Evolutionary conservation across 2,888 invertebrate genomes (phyloP).

Genomic region (Entomobrya multifasciata): DNA sequence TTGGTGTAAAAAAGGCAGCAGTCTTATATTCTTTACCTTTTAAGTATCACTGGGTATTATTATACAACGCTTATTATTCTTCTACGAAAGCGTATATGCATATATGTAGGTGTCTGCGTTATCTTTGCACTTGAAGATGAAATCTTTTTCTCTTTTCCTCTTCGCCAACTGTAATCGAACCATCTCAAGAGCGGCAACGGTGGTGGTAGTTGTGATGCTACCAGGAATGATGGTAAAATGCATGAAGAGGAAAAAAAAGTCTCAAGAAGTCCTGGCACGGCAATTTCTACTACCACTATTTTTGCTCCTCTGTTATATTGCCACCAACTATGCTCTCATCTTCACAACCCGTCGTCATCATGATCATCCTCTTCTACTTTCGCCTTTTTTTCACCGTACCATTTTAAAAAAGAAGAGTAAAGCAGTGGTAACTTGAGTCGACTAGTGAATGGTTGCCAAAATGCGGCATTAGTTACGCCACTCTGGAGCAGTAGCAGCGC

Average conservation of each 20-base stretch:
- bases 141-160: conserved; percentile 40
- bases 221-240: conserved; percentile 1
- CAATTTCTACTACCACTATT: too few relatives aligned
- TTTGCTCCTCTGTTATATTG: background rate
- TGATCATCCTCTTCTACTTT: conserved; percentile 17
- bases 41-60: background rate
- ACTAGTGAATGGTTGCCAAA: conserved; percentile 72
- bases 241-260: conserved; percentile 7
- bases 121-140: conserved; percentile 71
- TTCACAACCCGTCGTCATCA: conserved; percentile 14
- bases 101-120: conserved; percentile 44
- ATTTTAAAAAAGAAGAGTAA: conserved; percentile 44
- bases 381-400: conserved; percentile 18
- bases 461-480: conserved; percentile 73
- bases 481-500: conserved; percentile 58
- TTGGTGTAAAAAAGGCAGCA: too few relatives aligned
- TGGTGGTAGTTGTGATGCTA: background rate
- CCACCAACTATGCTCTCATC: background rate
- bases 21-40: too few relatives aligned
- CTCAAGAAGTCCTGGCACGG: conserved; percentile 19
- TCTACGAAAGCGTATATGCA: background rate
- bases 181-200: conserved; percentile 47
- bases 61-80: background rate
- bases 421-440: conserved; percentile 64
- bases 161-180: conserved; percentile 66